Evolutionary conservation across 37 sponge, comb jelly and placozoan genomes (phyloP), one percentile per base, ranked within the genome.

Genomic region (Spongilla lacustris): DNA sequence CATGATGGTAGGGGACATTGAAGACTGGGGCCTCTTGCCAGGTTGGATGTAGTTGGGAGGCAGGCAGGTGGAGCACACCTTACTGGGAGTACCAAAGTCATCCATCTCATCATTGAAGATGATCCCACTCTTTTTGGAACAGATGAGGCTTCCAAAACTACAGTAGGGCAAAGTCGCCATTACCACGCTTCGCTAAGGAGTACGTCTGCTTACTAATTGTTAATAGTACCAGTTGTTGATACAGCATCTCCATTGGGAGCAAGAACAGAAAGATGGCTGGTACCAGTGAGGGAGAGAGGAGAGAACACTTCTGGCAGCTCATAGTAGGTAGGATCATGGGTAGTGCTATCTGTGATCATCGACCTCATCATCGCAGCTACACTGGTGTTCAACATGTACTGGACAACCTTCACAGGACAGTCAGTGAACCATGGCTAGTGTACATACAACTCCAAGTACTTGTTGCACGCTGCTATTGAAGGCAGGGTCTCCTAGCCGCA

Each of bases 71-170:
- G 73, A 35, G 71, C 86, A 67, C 68, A 68, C 75, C n/a, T 77
- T 67, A 30, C 69, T 73, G 21, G 98, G 96, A n/a, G 83, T 77
- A 31, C 91, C 90, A 70, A 97, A 97, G 74, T 97, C 94, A 49
- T 84, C 89, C 96, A 97, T 95, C 73, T 97, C 93, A 87, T 95
- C 76, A 72, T 97, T 97, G 67, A 91, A 93, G 25, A 97, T 91
- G 22, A 97, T 79, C 2, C 98, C 98, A 79, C 66, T 87, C 22
- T 48, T 91, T 27, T 71, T 26, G 0, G 96, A 92, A 26, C 85
- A 79, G 2, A 93, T 41, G 24, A 72, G 46, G 38, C 88, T 85
- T 26, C 98, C 98, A 86, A 97, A 97, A 71, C 93, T 92, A 76
- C 2, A 66, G 46, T 23, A 27, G 27, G n/a, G 13, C 10, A 67